Base-by-base conservation (phyloP, 30 jellyfish, hydroid and myxozoan genomes). In the Cassiopea xamachana region DNA sequence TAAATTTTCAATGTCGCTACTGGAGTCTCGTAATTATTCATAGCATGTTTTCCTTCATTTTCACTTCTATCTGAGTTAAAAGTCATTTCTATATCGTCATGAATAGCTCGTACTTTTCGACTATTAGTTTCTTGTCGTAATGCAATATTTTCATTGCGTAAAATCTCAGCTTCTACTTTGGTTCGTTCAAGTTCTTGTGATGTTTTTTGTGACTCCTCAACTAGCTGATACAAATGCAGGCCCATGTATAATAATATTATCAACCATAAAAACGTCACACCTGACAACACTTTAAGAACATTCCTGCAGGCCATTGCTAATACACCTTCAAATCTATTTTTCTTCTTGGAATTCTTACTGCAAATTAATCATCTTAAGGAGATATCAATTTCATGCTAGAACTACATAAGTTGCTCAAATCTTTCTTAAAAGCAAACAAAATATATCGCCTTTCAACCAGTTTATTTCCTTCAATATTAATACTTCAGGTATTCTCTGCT, bases 191-290 rank as follows among this genome's bases (percentile, higher is more conserved):
- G 85, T 73, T 87, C 93, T 27, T 55, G 59, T 14, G 93, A 10
- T 10, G 98, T 79, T 67, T 88, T 95, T 75, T 87, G 98, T 3
- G 99, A 95, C 64, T 95, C 99, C 69, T 95, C 98, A 59, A 91
- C 96, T 9, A 95, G 92, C 72, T 95, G 98, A 60, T 77, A 95
- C 47, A 95, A 58, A 80, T 87, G 90, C 88, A 92, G 27, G 7
- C 99, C 99, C 98, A 95, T 91, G 85, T 95, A 95, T 4, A 90
- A n/a, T 16, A 94, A 77, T 27, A 94, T 91, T 43, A 87, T 61
- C 39, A 92, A 83, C 99, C 99, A 95, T 58, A 91, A 55, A n/a
- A 91, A 71, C 10, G 85, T 86, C 15, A 94, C 84, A 43, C 85
- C 82, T 12, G 97, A 92, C 19, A 94, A 77, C 59, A 85, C 48